Conservation (phyloP, 2,113 vertebrate genomes). For the Nipponia nippon region DNA sequence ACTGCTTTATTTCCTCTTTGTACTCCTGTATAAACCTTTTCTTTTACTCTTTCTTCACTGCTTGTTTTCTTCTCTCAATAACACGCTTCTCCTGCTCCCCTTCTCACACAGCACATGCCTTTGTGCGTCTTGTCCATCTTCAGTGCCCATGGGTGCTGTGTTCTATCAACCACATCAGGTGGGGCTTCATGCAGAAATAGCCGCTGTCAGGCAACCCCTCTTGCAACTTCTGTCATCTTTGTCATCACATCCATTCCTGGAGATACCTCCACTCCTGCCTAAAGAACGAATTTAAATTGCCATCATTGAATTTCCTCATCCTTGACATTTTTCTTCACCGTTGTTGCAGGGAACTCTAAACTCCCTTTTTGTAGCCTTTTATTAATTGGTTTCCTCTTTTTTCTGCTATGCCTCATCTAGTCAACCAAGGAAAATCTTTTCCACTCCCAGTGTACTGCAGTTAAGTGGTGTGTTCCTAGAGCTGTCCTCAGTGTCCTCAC, state of each 20-base stretch:
- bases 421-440: neutral
- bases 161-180: neutral
- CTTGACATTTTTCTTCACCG: neutral
- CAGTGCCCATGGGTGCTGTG: rapidly evolving
- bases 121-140: neutral
- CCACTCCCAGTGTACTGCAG: neutral
- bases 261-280: neutral
- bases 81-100: neutral
- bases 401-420: neutral
- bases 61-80: neutral
- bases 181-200: neutral
- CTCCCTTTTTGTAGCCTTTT: neutral
- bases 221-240: neutral
- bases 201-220: neutral
- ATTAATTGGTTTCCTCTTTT: neutral
- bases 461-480: neutral
- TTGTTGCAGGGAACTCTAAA: neutral
- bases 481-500: neutral
- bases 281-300: neutral
- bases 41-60: neutral
- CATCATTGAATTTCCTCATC: neutral
- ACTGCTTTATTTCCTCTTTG: neutral
- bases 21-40: neutral
- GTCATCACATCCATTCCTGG: neutral
- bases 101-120: neutral